These are phyloP conservation scores for Gymnobelideus leadbeateri DNA, from an alignment of 2,113 vertebrate genomes.

Conservation along the genomic window DNA sequence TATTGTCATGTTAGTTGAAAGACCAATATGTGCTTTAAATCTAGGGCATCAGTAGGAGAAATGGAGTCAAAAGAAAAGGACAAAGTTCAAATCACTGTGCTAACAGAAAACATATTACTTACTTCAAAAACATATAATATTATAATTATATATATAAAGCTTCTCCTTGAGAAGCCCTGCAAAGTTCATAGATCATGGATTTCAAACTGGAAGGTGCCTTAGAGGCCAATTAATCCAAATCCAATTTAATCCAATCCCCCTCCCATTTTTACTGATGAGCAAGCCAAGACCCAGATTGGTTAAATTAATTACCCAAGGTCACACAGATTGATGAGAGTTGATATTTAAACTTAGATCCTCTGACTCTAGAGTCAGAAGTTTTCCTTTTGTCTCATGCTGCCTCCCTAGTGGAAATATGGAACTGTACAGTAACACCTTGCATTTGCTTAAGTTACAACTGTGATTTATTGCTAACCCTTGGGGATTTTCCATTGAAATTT, in stretches of 20 bases:
- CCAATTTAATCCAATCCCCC: neutral
- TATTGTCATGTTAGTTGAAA: neutral
- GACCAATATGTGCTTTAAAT: neutral
- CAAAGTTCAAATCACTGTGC: neutral
- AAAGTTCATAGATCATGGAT: neutral
- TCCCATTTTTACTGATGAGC: neutral
- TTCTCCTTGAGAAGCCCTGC: neutral
- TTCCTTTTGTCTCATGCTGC: neutral
- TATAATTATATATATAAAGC: neutral
- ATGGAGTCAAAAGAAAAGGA: neutral
- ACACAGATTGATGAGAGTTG: neutral
- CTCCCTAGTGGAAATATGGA: neutral
- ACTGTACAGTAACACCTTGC: neutral
- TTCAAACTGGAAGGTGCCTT: neutral
- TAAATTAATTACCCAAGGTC: neutral
- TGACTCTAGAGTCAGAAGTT: neutral
- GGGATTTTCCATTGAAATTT: neutral
- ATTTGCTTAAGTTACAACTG: neutral
- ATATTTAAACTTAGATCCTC: neutral
- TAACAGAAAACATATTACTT: neutral
- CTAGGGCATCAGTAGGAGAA: neutral
- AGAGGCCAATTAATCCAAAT: neutral
- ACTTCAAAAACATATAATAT: neutral
- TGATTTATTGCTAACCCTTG: neutral
- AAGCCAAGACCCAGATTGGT: neutral